phyloP scores from a whole-genome alignment of 1,140 invertebrate species.

The Periplaneta americana region DNA sequence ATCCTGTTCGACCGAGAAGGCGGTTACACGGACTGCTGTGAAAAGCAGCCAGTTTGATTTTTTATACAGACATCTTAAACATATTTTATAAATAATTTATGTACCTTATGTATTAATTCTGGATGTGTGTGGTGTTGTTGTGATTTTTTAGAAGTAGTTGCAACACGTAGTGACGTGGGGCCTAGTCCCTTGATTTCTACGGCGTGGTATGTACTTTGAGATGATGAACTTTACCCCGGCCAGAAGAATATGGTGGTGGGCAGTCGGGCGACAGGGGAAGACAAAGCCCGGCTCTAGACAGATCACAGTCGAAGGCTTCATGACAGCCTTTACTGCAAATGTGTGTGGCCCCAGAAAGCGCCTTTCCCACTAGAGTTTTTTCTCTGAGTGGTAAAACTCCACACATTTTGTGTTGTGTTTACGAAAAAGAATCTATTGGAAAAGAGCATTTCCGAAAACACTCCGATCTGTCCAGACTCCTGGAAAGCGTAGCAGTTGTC shows the following conservation, averaged over 20 bases:
- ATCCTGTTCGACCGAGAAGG: not conserved
- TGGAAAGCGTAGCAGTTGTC: not conserved
- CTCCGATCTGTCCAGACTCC: constrained; percentile 40
- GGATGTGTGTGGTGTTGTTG: not conserved
- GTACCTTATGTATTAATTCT: not conserved
- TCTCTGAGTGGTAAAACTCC: constrained; percentile 12
- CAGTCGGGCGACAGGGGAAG: not conserved
- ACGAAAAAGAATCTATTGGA: constrained; percentile 55
- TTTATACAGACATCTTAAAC: not conserved
- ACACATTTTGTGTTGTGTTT: constrained; percentile 58
- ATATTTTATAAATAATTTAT: not conserved
- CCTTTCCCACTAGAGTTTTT: constrained; percentile 21
- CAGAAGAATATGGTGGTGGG: not conserved
- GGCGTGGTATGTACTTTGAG: not conserved
- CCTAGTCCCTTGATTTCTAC: not conserved
- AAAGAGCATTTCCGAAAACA: constrained; percentile 65
- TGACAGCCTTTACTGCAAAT: constrained; percentile 15
- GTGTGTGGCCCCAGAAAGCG: constrained; percentile 17
- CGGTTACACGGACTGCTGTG: not conserved
- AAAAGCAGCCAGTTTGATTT: not conserved
- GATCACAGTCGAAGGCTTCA: constrained; percentile 10
- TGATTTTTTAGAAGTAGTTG: not conserved
- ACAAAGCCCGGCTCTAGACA: constrained; percentile 10
- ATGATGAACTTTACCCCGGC: not conserved
- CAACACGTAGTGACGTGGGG: not conserved